A percentile compares a stretch with the other conserved stretches of the same genome.
These are phyloP conservation scores for Aplochiton taeniatus DNA, from an alignment of 2,797 vertebrate genomes.

Conservation along the genomic window DNA sequence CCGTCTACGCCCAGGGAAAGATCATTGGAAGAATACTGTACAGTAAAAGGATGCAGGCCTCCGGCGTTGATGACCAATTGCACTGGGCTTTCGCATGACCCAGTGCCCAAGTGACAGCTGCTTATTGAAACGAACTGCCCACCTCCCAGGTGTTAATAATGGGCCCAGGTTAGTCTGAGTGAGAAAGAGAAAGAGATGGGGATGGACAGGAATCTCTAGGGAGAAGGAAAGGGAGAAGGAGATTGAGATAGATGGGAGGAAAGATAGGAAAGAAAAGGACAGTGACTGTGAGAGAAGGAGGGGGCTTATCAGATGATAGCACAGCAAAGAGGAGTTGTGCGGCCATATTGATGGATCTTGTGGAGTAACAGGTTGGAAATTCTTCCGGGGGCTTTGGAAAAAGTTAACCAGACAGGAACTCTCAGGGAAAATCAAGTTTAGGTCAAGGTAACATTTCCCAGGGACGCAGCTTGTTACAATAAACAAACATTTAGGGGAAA, in stretches of 20 bases:
- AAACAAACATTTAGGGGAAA: neutral
- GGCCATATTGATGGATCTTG: neutral
- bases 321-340: no score
- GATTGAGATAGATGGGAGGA: neutral
- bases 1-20: slow-evolving; percentile 56
- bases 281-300: slow-evolving; percentile 12
- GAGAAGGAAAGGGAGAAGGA: neutral
- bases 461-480: neutral
- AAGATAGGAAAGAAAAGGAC: neutral
- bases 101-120: slow-evolving; percentile 44
- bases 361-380: slow-evolving; percentile 7
- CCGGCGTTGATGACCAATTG: slow-evolving; percentile 55
- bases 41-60: slow-evolving; percentile 37
- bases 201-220: neutral
- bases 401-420: neutral
- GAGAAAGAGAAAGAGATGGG: slow-evolving; percentile 13
- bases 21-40: slow-evolving; percentile 60
- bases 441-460: neutral
- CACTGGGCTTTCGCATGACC: slow-evolving; percentile 62
- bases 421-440: neutral
- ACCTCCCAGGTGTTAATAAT: slow-evolving; percentile 44
- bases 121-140: slow-evolving; percentile 50
- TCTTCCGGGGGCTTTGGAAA: slow-evolving; percentile 1
- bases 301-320: neutral
- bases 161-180: slow-evolving; percentile 39